Evolutionary conservation across 2,113 vertebrate species (phyloP), one percentile per base, ranked within the genome.

Genomic region (Heptranchias perlo): DNA sequence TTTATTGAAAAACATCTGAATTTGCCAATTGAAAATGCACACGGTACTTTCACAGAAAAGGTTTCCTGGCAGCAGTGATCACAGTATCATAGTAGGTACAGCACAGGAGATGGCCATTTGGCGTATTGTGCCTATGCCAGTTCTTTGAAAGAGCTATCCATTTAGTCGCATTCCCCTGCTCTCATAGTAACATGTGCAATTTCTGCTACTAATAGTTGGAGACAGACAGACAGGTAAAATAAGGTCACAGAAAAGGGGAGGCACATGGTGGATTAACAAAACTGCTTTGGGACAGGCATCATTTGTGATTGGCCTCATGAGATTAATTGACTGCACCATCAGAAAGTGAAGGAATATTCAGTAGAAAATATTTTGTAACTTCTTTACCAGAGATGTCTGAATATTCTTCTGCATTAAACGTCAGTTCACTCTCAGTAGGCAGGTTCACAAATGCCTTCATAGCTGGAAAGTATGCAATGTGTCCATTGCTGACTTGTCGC

Each of bases 401-500:
- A 97, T 99, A 99, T 96, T 99, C 99, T 96, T 99, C 99, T 18
- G 99, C 99, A 73, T 99, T 99, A 97, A 99, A 99, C 0, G 99
- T 99, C 96, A 99, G 97, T 49, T 99, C 99, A 96, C 99, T 99
- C 97, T 99, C 99, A 0, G 99, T 99, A 95, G 99, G 99, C 96
- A 99, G 98, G 96, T 99, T 99, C 96, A 99, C 99, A 93, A 99
- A 99, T 31, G 99, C 99, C 97, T 99, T 99, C 99, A 99, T 99
- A 96, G 99, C 99, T 25, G 99, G 99, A 96, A 99, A 99, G 97
- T 99, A 99, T 86, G 99, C 99, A 97, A 99, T 99, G 97, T 99
- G 99, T 76, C 99, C 99, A 96, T 99, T 99, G 97, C 99, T 99
- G 96, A 99, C 99, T 98, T 99, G 99, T 96, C 99, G 98, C 96